Base-by-base conservation (phyloP, 2,797 vertebrate species). In the Gorsachius magnificus region DNA sequence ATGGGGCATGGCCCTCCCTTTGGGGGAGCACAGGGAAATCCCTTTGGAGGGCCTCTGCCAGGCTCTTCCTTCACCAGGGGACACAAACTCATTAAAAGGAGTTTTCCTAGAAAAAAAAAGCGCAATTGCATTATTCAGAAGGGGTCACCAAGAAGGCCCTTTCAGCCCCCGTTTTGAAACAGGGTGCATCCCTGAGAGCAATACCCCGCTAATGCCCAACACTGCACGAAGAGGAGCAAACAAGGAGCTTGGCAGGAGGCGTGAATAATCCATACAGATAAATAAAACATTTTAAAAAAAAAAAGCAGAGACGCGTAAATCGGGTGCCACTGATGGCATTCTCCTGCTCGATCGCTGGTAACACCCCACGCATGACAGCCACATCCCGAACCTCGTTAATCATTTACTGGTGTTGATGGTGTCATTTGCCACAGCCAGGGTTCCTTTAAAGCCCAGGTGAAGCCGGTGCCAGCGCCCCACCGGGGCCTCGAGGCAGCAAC, bases 321-420 rank as follows among this genome's bases (percentile, higher is more conserved):
- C 50, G 4, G 4, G 6, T 3, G 7, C 3, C 51, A 33, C 48
- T 3, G 4, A 2, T 0, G 2, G 16, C 7, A 0, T 9, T 29
- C 16, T 50, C 57, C 33, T 16, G 65, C 76, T 72, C 6, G 1
- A 11, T 15, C 2, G 3, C 50, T 2, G 1, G 17, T 17, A 29
- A 13, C 9, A 1, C 38, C 65, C 46, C 15, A 9, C 7, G 2
- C 14, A 1, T 10, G 51, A 18, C 63, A 7, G 17, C 63, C 60
- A 8, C 70, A 12, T 12, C 57, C 53, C 5, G 11, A 85, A 7
- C 35, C n/a, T 25, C 31, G 6, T 33, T 51, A 35, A 58, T 9
- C 26, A 11, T 33, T 64, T 64, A 28, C 17, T 4, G 19, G 35
- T 13, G 13, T 19, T 1, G 57, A 46, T 1, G 8, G 79, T 7